These are phyloP conservation scores for Chrysodeixis includens DNA, from an alignment of 2,888 invertebrate species.

Conservation along the genomic window DNA sequence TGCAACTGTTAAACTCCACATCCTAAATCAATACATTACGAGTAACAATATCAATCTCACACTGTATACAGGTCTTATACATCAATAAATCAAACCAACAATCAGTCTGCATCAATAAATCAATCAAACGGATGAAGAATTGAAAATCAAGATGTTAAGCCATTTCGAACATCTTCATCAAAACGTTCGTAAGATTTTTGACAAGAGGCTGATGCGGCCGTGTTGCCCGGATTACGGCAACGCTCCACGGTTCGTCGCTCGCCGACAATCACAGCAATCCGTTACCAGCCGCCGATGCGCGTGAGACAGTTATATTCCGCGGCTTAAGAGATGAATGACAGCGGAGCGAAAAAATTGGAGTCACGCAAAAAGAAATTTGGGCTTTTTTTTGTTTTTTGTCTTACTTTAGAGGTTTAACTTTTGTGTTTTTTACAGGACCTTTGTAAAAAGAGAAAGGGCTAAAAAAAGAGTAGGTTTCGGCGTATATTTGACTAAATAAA, in stretches of 20 bases:
- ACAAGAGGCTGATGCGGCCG: slow-evolving; percentile 42
- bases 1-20: too few species aligned
- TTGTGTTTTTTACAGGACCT: too few species aligned
- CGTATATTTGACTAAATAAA: too few species aligned
- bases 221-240: slow-evolving; percentile 57
- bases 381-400: background rate
- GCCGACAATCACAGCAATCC: slow-evolving; percentile 64
- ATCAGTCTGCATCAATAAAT: too few species aligned
- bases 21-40: background rate
- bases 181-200: slow-evolving; percentile 38
- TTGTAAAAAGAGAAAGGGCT: too few species aligned
- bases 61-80: too few species aligned
- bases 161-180: slow-evolving; percentile 30
- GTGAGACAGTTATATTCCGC: slow-evolving; percentile 55
- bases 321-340: slow-evolving; percentile 38
- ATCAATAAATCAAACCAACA: too few species aligned
- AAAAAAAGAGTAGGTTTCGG: too few species aligned
- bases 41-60: background rate
- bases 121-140: too few species aligned
- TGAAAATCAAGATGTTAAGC: too few species aligned
- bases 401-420: too few species aligned
- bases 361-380: background rate
- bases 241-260: slow-evolving; percentile 64
- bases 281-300: slow-evolving; percentile 61
- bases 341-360: slow-evolving; percentile 42